Percentiles rank a stretch among this genome's conserved stretches.
phyloP scores from a whole-genome alignment of 2,797 vertebrate species.

The Protosalanx chinensis region DNA sequence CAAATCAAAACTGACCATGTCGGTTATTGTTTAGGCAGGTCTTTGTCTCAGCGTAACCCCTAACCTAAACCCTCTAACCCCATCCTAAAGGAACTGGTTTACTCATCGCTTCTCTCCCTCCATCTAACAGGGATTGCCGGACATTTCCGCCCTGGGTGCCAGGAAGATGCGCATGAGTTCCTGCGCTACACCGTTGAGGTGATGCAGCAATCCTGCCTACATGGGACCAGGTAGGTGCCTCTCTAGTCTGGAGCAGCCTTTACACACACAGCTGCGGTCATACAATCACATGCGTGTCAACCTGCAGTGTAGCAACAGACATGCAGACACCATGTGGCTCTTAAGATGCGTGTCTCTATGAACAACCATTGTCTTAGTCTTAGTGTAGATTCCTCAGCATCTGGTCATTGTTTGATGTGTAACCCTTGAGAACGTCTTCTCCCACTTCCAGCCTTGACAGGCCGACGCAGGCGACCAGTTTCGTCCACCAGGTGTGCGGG shows the following conservation, averaged over 20 bases:
- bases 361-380: too few relatives aligned
- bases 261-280: not conserved
- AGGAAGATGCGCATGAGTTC: constrained; percentile 98
- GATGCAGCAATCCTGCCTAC: constrained; percentile 96
- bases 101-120: not conserved
- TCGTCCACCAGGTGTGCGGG: constrained; percentile 97
- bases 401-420: too few relatives aligned
- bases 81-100: not conserved
- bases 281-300: not conserved
- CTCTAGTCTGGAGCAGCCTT: not conserved
- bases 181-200: constrained; percentile 94
- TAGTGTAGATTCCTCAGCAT: too few relatives aligned
- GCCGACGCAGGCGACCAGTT: constrained; percentile 91
- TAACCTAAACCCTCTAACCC: not conserved
- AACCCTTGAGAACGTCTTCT: not conserved
- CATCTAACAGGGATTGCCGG: constrained; percentile 85
- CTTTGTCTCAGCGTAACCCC: too few relatives aligned
- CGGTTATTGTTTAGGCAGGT: not conserved
- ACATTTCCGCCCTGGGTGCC: constrained; percentile 94
- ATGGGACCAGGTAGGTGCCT: constrained; percentile 87
- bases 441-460: constrained; percentile 85
- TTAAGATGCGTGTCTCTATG: too few relatives aligned
- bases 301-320: too few relatives aligned
- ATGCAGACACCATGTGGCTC: too few relatives aligned
- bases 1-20: not conserved